phyloP scores from a whole-genome alignment of 2,797 vertebrate genomes.

The Chelon labrosus region DNA sequence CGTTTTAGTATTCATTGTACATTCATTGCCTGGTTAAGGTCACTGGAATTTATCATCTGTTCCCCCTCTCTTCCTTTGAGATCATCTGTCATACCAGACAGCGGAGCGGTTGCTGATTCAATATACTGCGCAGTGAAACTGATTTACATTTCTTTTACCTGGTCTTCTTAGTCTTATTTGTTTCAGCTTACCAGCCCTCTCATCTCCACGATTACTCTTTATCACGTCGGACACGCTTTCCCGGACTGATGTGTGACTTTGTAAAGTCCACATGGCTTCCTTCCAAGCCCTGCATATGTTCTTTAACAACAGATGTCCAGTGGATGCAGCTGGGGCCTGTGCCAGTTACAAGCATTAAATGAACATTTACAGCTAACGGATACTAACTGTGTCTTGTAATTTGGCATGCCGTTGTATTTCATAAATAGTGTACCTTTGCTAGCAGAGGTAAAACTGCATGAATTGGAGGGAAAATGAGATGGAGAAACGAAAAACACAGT shows the following conservation, averaged over 20 bases:
- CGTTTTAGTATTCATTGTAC: conserved; percentile 18
- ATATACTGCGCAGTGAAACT: neutral
- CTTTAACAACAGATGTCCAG: neutral
- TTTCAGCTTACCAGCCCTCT: neutral
- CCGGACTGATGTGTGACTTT: conserved; percentile 2
- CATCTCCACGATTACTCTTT: neutral
- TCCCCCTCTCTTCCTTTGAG: conserved; percentile 10
- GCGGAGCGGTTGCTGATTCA: neutral
- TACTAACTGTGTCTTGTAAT: neutral
- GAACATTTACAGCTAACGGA: too few species aligned
- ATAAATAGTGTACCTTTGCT: neutral
- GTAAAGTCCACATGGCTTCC: neutral
- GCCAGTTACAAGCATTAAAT: neutral
- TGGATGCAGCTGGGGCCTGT: neutral
- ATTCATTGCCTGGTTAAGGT: conserved; percentile 7
- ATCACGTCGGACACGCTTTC: conserved; percentile 4
- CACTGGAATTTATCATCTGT: conserved; percentile 16
- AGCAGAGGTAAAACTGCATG: neutral
- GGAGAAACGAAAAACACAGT: neutral
- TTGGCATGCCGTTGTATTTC: neutral
- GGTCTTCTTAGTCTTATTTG: neutral
- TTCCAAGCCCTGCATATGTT: conserved; percentile 1
- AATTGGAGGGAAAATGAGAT: neutral
- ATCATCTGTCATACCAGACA: conserved; percentile 17
- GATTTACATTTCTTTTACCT: conserved; percentile 9